Evolutionary conservation across 1,140 invertebrate genomes (phyloP), one percentile per base, ranked within the genome.

Genomic region (Zaprionus ghesquierei): DNA sequence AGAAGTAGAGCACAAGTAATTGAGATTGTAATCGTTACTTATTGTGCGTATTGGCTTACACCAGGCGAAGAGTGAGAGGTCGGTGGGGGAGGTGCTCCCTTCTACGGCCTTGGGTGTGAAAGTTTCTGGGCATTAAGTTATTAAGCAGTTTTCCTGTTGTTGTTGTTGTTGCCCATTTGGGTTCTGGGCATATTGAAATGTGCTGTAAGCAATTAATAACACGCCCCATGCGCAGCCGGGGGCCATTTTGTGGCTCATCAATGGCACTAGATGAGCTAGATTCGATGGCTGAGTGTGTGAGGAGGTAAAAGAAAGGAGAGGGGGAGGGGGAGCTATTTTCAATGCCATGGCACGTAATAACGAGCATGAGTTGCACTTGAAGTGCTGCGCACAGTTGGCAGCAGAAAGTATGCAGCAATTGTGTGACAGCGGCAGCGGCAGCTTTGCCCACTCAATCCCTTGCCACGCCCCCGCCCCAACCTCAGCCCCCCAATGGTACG

Each of bases 11-110:
- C 53, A 46, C 18, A 89, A 89, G 84, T 87, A 87, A 87, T 87
- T 89, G 84, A 89, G 84, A 89, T 89, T 87, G 84, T 87, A 84
- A 84, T 87, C 84, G 84, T 89, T 89, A 84, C 84, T 87, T 87
- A 79, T 86, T 76, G 63, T 76, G 56, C 54, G 74, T 66, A 77
- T 77, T 80, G 80, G 77, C 59, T 73, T 74, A 75, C 64, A 70
- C 1, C 6, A 13, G 23, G 18, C 9, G 12, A 1, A 12, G 20
- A 22, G 51, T 15, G 23, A 15, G 18, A 23, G 23, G 31, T 15
- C 22, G 22, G n/a, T 10, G 22, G 15, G 15, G 15, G 5, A 6
- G 1, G 18, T 6, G 41, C 13, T 29, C n/a, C 2, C 35, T 41
- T 33, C 13, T 27, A 12, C 25, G 13, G 31, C 38, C 22, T 22